Percentiles rank a stretch among this genome's conserved stretches.
Evolutionary conservation across 2,113 vertebrate genomes (phyloP).

Genomic region (Equus quagga): DNA sequence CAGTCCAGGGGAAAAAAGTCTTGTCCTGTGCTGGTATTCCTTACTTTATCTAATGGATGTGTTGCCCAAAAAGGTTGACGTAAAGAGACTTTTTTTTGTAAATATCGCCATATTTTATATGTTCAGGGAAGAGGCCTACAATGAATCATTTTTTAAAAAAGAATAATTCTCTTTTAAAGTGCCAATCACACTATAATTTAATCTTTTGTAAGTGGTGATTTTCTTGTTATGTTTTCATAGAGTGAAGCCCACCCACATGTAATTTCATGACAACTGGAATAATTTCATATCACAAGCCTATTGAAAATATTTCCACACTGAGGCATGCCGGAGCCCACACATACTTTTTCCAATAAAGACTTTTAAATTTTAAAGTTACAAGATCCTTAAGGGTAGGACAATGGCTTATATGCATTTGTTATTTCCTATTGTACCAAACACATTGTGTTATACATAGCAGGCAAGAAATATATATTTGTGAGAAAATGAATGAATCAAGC

Average conservation of each 20-base stretch:
- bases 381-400: neutral
- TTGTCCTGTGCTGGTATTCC: neutral
- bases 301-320: slow-evolving; percentile 40
- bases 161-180: slow-evolving; percentile 34
- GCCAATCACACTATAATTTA: slow-evolving; percentile 36
- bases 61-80: neutral
- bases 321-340: neutral
- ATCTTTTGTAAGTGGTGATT: slow-evolving; percentile 61
- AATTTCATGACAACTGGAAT: slow-evolving; percentile 48
- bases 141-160: slow-evolving; percentile 1
- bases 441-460: neutral
- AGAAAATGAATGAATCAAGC: neutral
- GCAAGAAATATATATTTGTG: neutral
- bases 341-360: neutral
- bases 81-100: neutral
- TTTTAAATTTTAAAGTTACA: neutral
- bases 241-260: slow-evolving; percentile 29
- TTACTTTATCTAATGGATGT: neutral
- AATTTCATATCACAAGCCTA: slow-evolving; percentile 31
- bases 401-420: neutral
- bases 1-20: neutral
- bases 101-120: neutral
- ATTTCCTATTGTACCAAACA: neutral
- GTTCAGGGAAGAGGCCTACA: neutral
- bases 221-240: slow-evolving; percentile 67